Base-by-base conservation (phyloP, 2,113 vertebrate genomes). In the Gymnorhina tibicen region DNA sequence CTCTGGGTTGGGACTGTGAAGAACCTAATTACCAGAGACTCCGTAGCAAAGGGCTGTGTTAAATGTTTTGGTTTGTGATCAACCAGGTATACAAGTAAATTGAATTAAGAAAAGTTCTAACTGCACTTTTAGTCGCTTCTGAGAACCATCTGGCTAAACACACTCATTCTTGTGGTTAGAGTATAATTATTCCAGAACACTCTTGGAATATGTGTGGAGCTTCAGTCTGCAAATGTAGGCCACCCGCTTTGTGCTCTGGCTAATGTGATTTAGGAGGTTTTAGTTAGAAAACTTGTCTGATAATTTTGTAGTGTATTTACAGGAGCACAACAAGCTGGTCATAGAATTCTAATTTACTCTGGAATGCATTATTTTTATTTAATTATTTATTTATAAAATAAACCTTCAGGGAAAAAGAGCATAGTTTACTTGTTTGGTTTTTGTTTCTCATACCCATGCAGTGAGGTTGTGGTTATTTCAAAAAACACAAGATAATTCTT, bases 11-110 rank as follows among this genome's bases (percentile, higher is more conserved):
- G 72, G 89, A 78, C 70, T 87, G 75, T 95, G 78, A 87, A 60
- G 44, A 97, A 85, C 86, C 81, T 82, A 82, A 94, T 89, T 96
- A 73, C 17, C 35, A 37, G 21, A 87, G 66, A 76, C 70, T 79
- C 63, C 67, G 60, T 35, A 84, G 58, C 13, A 23, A 73, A 78
- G 50, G 66, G 62, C 49, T 96, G 52, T 76, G 42, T 49, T 86
- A 95, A 95, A 83, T 88, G 67, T 58, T 96, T 96, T 96, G 95
- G 80, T 96, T 97, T 97, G 87, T 94, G 92, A 89, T 89, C 92
- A 94, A 58, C 91, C 97, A 85, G 78, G 56, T 80, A 96, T 89
- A 75, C 62, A 96, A 91, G 94, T 90, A 49, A 93, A 96, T 91
- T 91, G 88, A 87, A 91, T 95, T 95, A 89, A 93, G 90, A 60